A percentile compares a stretch with the other conserved stretches of the same genome.
Conservation (phyloP, 1,140 invertebrate genomes). For the Penaeus indicus region DNA sequence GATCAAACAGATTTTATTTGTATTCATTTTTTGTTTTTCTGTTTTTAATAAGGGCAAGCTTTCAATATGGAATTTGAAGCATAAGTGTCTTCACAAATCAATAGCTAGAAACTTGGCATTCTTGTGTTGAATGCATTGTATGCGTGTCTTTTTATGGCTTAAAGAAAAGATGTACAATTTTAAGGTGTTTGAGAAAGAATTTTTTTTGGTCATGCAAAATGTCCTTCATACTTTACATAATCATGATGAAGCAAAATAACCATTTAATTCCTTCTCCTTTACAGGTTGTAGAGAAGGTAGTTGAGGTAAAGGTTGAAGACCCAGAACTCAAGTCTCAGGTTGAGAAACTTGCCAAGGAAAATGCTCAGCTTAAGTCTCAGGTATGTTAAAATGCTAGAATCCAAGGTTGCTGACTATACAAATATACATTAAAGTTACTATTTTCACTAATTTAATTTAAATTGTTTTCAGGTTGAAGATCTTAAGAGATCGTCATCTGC, state of each 20-base stretch:
- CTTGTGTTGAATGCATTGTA: too few relatives aligned
- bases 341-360: slow-evolving; percentile 49
- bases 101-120: too few relatives aligned
- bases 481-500: slow-evolving; percentile 30
- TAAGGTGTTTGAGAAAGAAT: too few relatives aligned
- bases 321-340: slow-evolving; percentile 50
- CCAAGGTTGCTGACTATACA: not conserved
- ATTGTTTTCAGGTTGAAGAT: slow-evolving; percentile 43
- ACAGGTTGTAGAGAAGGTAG: slow-evolving; percentile 53
- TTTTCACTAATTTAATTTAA: not conserved
- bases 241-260: not conserved
- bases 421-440: not conserved
- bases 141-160: too few relatives aligned
- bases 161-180: too few relatives aligned
- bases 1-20: too few relatives aligned
- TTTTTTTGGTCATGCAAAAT: too few relatives aligned
- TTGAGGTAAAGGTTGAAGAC: slow-evolving; percentile 51
- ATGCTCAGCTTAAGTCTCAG: slow-evolving; percentile 50
- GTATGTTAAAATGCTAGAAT: not conserved
- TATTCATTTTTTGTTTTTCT: too few relatives aligned
- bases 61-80: too few relatives aligned
- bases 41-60: too few relatives aligned
- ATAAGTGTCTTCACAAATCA: too few relatives aligned
- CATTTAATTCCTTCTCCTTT: not conserved
- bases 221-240: too few relatives aligned